Base-by-base conservation (phyloP, 2,797 vertebrate genomes). In the Avahi laniger region DNA sequence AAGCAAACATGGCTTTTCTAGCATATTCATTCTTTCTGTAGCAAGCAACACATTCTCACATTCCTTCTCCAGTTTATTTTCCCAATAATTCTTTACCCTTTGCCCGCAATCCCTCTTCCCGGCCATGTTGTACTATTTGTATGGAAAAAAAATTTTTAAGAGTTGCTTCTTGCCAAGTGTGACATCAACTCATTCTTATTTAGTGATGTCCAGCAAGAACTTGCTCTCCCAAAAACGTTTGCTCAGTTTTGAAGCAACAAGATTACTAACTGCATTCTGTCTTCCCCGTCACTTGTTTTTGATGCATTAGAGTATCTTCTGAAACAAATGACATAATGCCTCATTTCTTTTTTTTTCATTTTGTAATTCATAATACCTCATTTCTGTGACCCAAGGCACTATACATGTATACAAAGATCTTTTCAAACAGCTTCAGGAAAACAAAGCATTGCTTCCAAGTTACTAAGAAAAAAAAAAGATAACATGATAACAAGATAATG, bases 161-260 rank as follows among this genome's bases (percentile, higher is more conserved):
- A 96, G 95, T 88, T 97, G 88, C 61, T 0, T 90, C 97, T 97
- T 98, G 98, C 99, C 98, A 99, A 98, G 97, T 91, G 97, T 99
- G 99, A 99, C 98, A 98, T 99, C 98, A 99, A 98, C 98, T 98
- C 98, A 99, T 99, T 99, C 98, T 99, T 99, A 99, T 99, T 98
- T 85, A 4, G 96, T 99, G 98, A 99, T 98, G 98, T 98, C 97
- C 98, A 97, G 96, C 94, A 98, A 97, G 98, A 98, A 98, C 97
- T 97, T 91, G 84, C 98, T 98, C 98, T 97, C 97, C 97, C 79
- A 97, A 98, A n/a, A 98, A 98, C 91, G 97, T 98, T 98, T 98
- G 97, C 97, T 98, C 97, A 97, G 96, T 98, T 98, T 97, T 98
- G 98, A 95, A 98, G 97, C 96, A 97, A 97, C 98, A 98, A 96